Evolutionary conservation across 92 coral and sea anemone species (phyloP), one percentile per base, ranked within the genome.

Genomic region (Virgularia gustaviana): DNA sequence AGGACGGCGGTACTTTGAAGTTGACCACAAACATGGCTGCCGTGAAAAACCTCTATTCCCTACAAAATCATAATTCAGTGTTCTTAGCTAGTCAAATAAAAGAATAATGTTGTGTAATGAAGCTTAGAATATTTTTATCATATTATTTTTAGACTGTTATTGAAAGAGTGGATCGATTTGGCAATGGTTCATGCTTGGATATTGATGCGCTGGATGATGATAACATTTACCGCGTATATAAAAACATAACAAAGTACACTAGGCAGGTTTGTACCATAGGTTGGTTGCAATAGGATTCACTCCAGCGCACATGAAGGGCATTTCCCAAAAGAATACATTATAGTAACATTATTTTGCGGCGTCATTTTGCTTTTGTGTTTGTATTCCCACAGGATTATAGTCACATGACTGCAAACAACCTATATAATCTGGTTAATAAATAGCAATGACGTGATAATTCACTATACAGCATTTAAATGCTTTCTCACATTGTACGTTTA

Each of bases 141-240:
- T 20, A 33, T 65, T 43, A 8, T 45, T 38, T 25, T 25, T 42
- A 78, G 85, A 74, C 76, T 32, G 75, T 63, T 13, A 64, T 80
- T 0, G 34, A 35, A 2, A 49, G 91, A 15, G 31, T 38, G 34
- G 91, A 87, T 72, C 91, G 88, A 1, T 79, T 87, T 38, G 28
- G 55, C 24, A 79, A 74, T 44, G 67, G 63, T 42, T 65, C 78
- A 18, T 87, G 91, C 43, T 33, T 51, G 58, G 35, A 43, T 0
- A 38, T 56, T 10, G 65, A 65, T 9, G 36, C 65, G 20, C 70
- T 78, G 7, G 75, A 75, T 0, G 34, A 53, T 6, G 2, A 16
- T 6, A 87, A 76, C 73, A 63, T 83, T 13, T 87, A 53, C 65
- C 29, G 53, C 52, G 16, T 12, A 37, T 35, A 1, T 13, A 58